Percentiles rank a stretch among this genome's conserved stretches.
Conservation (phyloP, 2,113 vertebrate genomes). For the Phalacrocorax carbo region DNA sequence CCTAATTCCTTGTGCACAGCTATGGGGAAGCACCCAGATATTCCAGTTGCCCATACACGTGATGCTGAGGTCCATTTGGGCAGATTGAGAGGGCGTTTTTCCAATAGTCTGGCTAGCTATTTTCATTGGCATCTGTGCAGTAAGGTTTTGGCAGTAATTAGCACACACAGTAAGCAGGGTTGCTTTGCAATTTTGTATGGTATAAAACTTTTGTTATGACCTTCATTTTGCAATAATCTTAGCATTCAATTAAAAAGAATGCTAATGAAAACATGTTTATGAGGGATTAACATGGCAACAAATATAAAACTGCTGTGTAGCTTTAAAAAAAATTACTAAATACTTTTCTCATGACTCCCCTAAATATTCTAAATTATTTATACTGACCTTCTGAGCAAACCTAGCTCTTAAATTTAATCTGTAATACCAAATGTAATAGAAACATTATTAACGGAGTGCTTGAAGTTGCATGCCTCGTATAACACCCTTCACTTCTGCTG, state of each 20-base stretch:
- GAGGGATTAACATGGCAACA: constrained; percentile 21
- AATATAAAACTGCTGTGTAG: neutral
- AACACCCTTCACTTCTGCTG: neutral
- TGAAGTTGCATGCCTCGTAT: neutral
- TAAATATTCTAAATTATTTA: constrained; percentile 31
- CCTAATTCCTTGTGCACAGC: neutral
- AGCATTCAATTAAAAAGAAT: constrained; percentile 19
- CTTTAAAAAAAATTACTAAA: neutral
- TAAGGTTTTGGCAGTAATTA: constrained; percentile 1
- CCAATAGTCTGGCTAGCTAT: neutral
- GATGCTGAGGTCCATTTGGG: neutral
- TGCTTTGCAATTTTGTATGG: neutral
- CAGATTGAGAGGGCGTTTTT: neutral
- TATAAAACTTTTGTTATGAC: constrained; percentile 16
- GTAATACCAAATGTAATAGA: neutral
- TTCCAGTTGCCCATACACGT: neutral
- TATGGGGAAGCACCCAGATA: neutral
- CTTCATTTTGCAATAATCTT: constrained; percentile 30
- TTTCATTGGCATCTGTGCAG: neutral
- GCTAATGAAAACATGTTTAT: constrained; percentile 28
- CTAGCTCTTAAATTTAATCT: neutral
- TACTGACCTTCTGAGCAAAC: constrained; percentile 10
- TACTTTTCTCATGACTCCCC: neutral
- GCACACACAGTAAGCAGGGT: neutral
- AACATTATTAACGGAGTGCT: neutral